Evolutionary conservation across 2,797 vertebrate species (phyloP).

Genomic region (Nothura maculosa): DNA sequence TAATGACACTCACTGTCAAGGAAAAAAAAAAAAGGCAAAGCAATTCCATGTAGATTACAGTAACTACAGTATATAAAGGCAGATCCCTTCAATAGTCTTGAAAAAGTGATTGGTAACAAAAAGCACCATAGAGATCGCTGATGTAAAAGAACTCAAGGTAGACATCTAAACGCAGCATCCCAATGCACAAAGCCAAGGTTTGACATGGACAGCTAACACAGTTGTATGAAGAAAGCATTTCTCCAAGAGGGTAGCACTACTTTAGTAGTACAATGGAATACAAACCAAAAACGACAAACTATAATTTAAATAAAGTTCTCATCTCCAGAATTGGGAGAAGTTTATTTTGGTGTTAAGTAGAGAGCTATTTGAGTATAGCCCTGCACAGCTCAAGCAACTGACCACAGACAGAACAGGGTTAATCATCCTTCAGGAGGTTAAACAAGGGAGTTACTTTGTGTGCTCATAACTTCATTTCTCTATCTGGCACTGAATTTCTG

Average conservation of each 20-base stretch:
- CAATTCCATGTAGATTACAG: background rate
- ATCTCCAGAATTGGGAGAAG: background rate
- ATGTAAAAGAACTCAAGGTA: conserved; percentile 55
- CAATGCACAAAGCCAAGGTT: conserved; percentile 47
- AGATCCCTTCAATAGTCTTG: background rate
- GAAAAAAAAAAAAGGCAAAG: too few relatives aligned
- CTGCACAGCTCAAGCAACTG: background rate
- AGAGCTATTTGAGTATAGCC: background rate
- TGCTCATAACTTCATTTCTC: background rate
- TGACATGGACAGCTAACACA: conserved; percentile 58
- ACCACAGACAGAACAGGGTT: background rate
- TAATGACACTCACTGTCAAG: background rate
- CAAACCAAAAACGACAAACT: conserved; percentile 3
- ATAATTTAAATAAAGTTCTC: too few relatives aligned
- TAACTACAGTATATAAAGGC: background rate
- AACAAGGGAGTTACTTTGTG: fast-evolving
- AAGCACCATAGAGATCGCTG: conserved; percentile 42
- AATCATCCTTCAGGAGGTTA: background rate
- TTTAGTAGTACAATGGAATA: conserved; percentile 57
- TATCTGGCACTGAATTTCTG: background rate
- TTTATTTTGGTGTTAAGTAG: background rate
- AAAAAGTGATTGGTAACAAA: background rate
- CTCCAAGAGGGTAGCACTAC: conserved; percentile 56
- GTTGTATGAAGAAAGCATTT: conserved; percentile 59
- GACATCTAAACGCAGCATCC: conserved; percentile 53